A percentile compares a stretch with the other conserved stretches of the same genome.
Conservation (phyloP, 2,888 invertebrate species). For the Tolmerus cingulatus region DNA sequence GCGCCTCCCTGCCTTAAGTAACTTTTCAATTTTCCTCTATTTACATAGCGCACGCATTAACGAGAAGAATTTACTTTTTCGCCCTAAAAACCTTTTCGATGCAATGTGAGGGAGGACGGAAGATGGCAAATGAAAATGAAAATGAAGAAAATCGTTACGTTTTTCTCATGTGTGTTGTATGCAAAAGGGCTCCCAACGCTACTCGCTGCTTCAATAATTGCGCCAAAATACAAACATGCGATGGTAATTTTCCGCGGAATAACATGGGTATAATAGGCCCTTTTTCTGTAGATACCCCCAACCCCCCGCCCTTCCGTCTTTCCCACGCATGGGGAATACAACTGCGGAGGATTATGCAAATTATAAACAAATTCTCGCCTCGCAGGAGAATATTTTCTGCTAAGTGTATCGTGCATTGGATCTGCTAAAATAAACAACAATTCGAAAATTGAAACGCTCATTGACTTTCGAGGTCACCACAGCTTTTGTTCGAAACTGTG, state of each 20-base stretch:
- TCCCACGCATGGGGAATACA: neutral
- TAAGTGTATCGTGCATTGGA: conserved; percentile 9
- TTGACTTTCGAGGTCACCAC: neutral
- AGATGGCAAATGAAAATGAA: neutral
- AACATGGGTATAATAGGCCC: neutral
- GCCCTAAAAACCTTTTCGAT: neutral
- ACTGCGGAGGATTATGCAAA: neutral
- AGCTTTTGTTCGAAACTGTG: neutral
- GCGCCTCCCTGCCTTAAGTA: neutral
- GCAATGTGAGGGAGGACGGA: neutral
- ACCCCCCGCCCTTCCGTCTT: neutral
- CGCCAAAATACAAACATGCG: neutral
- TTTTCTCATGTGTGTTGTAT: neutral
- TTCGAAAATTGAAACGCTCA: conserved; percentile 13
- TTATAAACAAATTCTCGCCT: neutral
- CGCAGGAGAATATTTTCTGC: neutral
- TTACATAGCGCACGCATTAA: conserved; percentile 3
- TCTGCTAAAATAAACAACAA: neutral
- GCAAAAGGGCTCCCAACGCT: neutral
- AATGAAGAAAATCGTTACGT: neutral
- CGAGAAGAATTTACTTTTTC: neutral
- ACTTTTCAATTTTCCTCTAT: conserved; percentile 22
- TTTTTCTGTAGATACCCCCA: neutral
- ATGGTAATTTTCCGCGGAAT: neutral
- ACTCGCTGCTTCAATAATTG: neutral